Evolutionary conservation across 2,113 vertebrate genomes (phyloP).

Genomic region (Sisor rabdophorus): DNA sequence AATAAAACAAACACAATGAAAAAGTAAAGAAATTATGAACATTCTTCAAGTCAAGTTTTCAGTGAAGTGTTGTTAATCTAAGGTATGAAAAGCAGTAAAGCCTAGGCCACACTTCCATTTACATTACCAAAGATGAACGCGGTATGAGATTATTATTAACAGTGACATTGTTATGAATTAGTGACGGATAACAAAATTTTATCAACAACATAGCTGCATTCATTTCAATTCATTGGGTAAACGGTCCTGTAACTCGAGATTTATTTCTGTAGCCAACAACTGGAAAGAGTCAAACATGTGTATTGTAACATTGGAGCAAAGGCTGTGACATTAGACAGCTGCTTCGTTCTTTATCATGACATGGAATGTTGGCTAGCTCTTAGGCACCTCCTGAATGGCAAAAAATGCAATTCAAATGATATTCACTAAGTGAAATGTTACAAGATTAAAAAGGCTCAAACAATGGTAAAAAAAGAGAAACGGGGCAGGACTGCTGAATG

Average conservation of each 20-base stretch:
- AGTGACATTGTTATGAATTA: not conserved
- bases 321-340: conserved; percentile 3
- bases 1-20: no score
- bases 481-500: not conserved
- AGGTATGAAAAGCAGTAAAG: not conserved
- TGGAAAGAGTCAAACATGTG: not conserved
- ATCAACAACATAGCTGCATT: not conserved
- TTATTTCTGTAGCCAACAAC: not conserved
- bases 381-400: not conserved
- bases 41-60: not conserved
- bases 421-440: not conserved
- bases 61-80: not conserved
- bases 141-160: not conserved
- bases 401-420: not conserved
- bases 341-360: conserved; percentile 5
- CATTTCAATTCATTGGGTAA: not conserved
- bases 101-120: not conserved
- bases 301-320: conserved; percentile 7
- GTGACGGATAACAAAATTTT: not conserved
- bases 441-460: not conserved
- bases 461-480: not conserved
- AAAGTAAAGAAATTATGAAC: no score
- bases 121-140: not conserved
- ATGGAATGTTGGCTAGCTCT: conserved; percentile 6
- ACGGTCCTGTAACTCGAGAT: not conserved